These are phyloP conservation scores for Capreolus pygargus DNA, from an alignment of 2,113 vertebrate genomes.

Conservation along the genomic window DNA sequence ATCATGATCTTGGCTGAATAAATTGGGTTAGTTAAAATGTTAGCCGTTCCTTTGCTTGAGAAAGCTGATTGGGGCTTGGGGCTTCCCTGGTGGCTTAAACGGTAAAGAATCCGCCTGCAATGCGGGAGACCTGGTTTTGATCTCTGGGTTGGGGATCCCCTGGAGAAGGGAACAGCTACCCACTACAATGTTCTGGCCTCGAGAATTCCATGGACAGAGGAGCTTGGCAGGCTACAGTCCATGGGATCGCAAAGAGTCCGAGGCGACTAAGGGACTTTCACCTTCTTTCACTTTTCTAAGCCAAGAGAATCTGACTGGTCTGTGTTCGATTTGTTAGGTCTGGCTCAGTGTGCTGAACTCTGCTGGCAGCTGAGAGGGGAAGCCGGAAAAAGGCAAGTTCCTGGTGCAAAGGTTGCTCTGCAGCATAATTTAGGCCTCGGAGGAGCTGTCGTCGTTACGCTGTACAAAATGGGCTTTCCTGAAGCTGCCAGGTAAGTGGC, in stretches of 20 bases:
- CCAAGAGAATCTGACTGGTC: background rate
- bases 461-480: constrained; percentile 94
- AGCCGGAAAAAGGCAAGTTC: constrained; percentile 91
- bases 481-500: constrained; percentile 71
- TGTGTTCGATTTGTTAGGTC: constrained; percentile 83
- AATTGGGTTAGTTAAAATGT: background rate
- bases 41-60: background rate
- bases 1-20: background rate
- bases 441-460: constrained; percentile 90
- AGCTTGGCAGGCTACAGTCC: background rate
- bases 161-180: background rate
- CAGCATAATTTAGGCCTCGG: constrained; percentile 97
- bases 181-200: background rate
- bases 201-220: background rate
- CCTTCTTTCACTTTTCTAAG: background rate
- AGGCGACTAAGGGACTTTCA: background rate
- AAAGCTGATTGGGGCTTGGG: background rate
- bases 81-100: background rate
- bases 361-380: constrained; percentile 97
- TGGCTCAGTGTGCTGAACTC: constrained; percentile 97
- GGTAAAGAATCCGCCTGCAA: background rate
- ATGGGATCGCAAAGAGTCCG: background rate
- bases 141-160: background rate
- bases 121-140: background rate
- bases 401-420: constrained; percentile 90